These are phyloP conservation scores for Drosophila lacteicornis DNA, from an alignment of 1,140 invertebrate genomes.

Conservation along the genomic window DNA sequence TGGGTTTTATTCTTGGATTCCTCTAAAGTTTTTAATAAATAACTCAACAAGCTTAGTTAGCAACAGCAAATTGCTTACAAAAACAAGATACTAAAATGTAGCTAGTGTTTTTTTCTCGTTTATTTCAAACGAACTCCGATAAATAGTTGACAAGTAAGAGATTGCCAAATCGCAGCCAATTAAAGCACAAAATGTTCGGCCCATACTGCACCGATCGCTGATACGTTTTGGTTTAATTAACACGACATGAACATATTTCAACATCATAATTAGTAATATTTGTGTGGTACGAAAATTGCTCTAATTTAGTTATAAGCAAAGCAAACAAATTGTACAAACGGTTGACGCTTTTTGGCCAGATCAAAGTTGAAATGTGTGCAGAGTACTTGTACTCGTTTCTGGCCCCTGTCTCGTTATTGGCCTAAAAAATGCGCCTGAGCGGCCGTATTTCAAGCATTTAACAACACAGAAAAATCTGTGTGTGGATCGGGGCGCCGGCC, in stretches of 20 bases:
- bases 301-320: conserved; percentile 31
- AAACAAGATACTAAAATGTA: conserved; percentile 12
- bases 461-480: conserved; percentile 38
- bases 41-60: not conserved
- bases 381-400: not conserved
- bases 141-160: conserved; percentile 19
- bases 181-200: conserved; percentile 20
- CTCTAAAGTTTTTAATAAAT: not conserved
- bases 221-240: conserved; percentile 36
- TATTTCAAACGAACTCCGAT: conserved; percentile 5
- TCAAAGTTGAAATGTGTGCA: conserved; percentile 26
- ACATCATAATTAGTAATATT: conserved; percentile 36
- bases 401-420: conserved; percentile 24
- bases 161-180: conserved; percentile 37
- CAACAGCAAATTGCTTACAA: conserved; percentile 3
- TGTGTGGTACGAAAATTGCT: conserved; percentile 7
- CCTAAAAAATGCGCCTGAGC: not conserved
- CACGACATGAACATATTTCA: conserved; percentile 37
- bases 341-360: conserved; percentile 12
- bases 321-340: conserved; percentile 25
- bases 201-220: conserved; percentile 15
- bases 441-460: conserved; percentile 31
- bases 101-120: not conserved
- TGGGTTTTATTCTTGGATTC: not conserved
- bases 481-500: conserved; percentile 48